Conservation (phyloP, 2,797 vertebrate genomes). For the Morus bassanus region DNA sequence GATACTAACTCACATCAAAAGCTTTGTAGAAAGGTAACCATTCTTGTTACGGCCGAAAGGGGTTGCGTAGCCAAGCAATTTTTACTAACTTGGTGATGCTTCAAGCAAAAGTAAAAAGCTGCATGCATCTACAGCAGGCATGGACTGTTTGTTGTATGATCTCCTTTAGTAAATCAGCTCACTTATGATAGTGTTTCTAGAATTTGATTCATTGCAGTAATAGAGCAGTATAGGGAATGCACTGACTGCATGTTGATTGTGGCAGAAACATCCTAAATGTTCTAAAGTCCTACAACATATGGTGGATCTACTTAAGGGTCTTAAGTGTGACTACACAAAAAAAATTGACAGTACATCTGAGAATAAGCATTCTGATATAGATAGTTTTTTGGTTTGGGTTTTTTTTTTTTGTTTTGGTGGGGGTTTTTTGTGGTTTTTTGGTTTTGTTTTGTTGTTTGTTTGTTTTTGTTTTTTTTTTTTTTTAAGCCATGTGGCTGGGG, state of each 20-base stretch:
- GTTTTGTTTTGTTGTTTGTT: too few species aligned
- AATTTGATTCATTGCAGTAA: constrained; percentile 65
- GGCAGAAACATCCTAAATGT: constrained; percentile 65
- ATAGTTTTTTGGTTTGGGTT: background rate
- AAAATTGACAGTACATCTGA: constrained; percentile 49
- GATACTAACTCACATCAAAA: constrained; percentile 64
- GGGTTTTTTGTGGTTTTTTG: too few species aligned
- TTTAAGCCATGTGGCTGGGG: constrained; percentile 59
- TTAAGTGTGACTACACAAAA: constrained; percentile 50
- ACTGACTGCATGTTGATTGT: constrained; percentile 72
- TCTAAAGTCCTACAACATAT: constrained; percentile 13
- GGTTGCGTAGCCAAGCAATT: constrained; percentile 47
- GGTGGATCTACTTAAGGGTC: constrained; percentile 54
- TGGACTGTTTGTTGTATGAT: constrained; percentile 71
- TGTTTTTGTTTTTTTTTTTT: background rate
- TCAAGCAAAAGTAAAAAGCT: constrained; percentile 57
- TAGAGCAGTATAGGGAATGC: constrained; percentile 74
- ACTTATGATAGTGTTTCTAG: constrained; percentile 66
- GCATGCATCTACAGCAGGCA: constrained; percentile 77
- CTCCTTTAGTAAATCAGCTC: constrained; percentile 70
- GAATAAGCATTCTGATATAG: constrained; percentile 50
- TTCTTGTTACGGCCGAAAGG: constrained; percentile 30
- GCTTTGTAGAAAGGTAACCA: constrained; percentile 60
- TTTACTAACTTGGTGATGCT: constrained; percentile 61
- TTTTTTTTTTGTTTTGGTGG: background rate